phyloP scores from a whole-genome alignment of 2,797 vertebrate genomes.

The Limnodromus scolopaceus region DNA sequence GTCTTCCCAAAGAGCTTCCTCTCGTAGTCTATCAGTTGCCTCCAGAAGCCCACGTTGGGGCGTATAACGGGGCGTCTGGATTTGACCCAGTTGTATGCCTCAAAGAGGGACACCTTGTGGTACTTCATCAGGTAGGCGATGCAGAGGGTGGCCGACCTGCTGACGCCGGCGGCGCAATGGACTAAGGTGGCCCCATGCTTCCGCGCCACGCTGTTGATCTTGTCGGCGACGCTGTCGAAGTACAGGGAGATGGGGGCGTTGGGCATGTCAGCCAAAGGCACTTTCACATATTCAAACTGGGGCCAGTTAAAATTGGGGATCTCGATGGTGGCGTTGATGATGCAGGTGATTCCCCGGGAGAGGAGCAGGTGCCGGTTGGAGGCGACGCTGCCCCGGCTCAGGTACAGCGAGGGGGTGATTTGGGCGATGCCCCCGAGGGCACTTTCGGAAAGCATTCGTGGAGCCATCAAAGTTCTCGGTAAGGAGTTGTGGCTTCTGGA shows the following conservation, averaged over 20 bases:
- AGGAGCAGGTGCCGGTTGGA: slow-evolving; percentile 95
- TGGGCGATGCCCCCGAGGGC: slow-evolving; percentile 93
- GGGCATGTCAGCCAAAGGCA: slow-evolving; percentile 94
- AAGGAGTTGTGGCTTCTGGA: slow-evolving; percentile 92
- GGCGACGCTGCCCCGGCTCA: slow-evolving; percentile 93
- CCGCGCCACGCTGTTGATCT: slow-evolving; percentile 94
- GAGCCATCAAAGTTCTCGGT: slow-evolving; percentile 87
- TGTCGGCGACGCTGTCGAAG: slow-evolving; percentile 95
- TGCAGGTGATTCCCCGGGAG: slow-evolving; percentile 94
- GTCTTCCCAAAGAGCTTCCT: slow-evolving; percentile 95
- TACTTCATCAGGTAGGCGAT: slow-evolving; percentile 98
- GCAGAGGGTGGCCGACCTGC: slow-evolving; percentile 94
- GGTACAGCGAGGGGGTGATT: slow-evolving; percentile 94
- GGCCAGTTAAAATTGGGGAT: slow-evolving; percentile 98
- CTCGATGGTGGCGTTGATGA: slow-evolving; percentile 97
- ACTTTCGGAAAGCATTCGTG: slow-evolving; percentile 89
- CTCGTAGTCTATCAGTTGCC: slow-evolving; percentile 96
- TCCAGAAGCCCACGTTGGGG: slow-evolving; percentile 97
- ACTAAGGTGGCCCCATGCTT: slow-evolving; percentile 92
- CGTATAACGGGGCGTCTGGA: slow-evolving; percentile 92
- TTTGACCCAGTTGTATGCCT: slow-evolving; percentile 97
- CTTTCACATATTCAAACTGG: slow-evolving; percentile 95
- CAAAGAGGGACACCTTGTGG: slow-evolving; percentile 91
- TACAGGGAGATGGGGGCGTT: slow-evolving; percentile 95
- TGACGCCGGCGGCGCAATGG: slow-evolving; percentile 95